These are phyloP conservation scores for Sardinella longiceps DNA, from an alignment of 2,797 vertebrate species.

Conservation along the genomic window DNA sequence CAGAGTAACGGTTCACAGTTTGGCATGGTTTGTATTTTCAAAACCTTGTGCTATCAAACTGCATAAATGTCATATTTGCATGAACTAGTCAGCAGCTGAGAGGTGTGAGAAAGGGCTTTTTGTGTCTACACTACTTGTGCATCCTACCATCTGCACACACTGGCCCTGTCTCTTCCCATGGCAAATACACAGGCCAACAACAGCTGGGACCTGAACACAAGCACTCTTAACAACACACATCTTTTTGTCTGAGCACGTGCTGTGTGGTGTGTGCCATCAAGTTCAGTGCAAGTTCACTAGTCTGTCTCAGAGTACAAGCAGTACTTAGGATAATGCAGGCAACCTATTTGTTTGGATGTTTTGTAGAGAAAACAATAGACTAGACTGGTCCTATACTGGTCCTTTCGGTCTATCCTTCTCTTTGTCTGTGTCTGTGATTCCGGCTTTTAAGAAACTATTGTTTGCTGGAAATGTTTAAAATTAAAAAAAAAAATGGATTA, in stretches of 20 bases:
- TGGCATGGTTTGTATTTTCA: not conserved
- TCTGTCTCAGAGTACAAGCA: too few relatives aligned
- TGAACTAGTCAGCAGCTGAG: slow-evolving; percentile 21
- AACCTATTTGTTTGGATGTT: too few relatives aligned
- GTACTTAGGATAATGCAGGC: too few relatives aligned
- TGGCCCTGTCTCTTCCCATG: not conserved
- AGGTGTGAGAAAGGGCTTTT: not conserved
- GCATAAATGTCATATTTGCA: slow-evolving; percentile 47
- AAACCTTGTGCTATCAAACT: not conserved
- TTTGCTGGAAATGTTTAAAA: too few relatives aligned
- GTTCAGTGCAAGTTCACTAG: not conserved
- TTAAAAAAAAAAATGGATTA: too few relatives aligned
- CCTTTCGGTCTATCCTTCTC: too few relatives aligned
- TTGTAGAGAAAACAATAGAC: not conserved
- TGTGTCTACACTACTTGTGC: not conserved
- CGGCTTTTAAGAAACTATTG: too few relatives aligned
- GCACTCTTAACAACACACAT: not conserved
- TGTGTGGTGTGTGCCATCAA: not conserved
- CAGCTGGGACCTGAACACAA: not conserved
- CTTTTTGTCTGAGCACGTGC: not conserved
- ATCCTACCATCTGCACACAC: not conserved
- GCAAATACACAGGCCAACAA: not conserved
- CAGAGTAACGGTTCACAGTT: too few relatives aligned
- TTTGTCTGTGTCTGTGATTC: too few relatives aligned
- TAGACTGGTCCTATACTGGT: too few relatives aligned